Percentiles rank a stretch among this genome's conserved stretches.
phyloP scores from a whole-genome alignment of 2,113 vertebrate genomes.

The mouse (Mus musculus) region DNA sequence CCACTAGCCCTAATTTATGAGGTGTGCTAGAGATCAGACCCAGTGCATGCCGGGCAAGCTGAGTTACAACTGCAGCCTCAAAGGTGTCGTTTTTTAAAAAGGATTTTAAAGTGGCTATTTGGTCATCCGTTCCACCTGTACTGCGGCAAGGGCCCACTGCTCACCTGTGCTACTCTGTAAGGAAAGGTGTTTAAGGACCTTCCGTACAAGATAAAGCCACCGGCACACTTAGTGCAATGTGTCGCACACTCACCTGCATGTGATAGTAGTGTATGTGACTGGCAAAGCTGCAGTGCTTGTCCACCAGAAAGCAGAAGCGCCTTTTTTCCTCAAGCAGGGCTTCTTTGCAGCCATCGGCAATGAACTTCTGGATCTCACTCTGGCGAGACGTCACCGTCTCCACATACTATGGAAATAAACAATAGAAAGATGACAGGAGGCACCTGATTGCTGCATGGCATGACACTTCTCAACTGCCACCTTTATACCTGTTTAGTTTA shows the following conservation, averaged over 20 bases:
- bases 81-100: not conserved
- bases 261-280: conserved; percentile 92
- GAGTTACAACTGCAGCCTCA: not conserved
- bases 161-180: not conserved
- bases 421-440: not conserved
- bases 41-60: not conserved
- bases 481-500: not conserved
- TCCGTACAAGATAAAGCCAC: not conserved
- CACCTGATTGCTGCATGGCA: not conserved
- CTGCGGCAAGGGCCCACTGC: not conserved
- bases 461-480: not conserved
- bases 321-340: conserved; percentile 97
- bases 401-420: conserved; percentile 88
- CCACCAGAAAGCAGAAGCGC: conserved; percentile 97
- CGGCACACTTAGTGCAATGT: not conserved
- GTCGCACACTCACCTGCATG: conserved; percentile 88
- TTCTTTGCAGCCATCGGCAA: conserved; percentile 95
- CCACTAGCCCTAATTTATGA: not conserved
- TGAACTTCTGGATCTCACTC: conserved; percentile 96
- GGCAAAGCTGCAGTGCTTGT: conserved; percentile 96
- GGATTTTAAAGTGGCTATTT: not conserved
- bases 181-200: not conserved
- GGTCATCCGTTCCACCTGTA: not conserved
- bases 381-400: conserved; percentile 93
- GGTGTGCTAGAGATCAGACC: not conserved